Percentiles rank a stretch among this genome's conserved stretches.
Evolutionary conservation across 2,113 vertebrate species (phyloP).

Genomic region (Etia nguti): DNA sequence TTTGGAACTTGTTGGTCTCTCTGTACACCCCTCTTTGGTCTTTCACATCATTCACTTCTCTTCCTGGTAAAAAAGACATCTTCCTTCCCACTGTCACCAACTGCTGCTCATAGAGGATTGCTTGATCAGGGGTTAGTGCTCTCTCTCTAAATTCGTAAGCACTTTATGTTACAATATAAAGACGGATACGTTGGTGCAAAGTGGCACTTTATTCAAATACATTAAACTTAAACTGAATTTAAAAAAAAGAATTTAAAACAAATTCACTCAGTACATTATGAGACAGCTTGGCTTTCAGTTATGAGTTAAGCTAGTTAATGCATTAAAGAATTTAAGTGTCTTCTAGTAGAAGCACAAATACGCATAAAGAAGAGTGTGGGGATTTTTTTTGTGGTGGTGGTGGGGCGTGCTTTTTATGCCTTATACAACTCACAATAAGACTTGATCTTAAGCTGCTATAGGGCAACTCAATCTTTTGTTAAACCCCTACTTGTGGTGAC

Average conservation of each 20-base stretch:
- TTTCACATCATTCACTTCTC: background rate
- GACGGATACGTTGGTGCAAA: background rate
- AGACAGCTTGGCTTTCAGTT: background rate
- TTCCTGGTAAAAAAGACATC: background rate
- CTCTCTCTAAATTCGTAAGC: background rate
- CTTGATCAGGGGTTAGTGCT: background rate
- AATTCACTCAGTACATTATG: background rate
- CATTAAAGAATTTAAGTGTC: background rate
- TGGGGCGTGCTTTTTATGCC: background rate
- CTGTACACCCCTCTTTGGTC: background rate
- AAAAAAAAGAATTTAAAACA: accelerated
- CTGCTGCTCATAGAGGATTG: background rate
- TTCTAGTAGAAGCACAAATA: accelerated
- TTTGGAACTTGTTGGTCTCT: background rate
- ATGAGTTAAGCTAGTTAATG: background rate
- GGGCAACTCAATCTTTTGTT: background rate
- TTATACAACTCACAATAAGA: background rate
- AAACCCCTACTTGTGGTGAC: background rate
- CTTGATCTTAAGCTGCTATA: background rate
- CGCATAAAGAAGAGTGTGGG: background rate
- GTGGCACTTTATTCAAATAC: background rate
- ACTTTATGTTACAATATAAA: background rate
- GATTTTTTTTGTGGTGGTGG: accelerated
- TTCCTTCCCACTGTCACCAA: background rate
- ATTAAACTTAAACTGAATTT: background rate